Conservation (phyloP, 2,113 vertebrate species). For the Saccopteryx bilineata region DNA sequence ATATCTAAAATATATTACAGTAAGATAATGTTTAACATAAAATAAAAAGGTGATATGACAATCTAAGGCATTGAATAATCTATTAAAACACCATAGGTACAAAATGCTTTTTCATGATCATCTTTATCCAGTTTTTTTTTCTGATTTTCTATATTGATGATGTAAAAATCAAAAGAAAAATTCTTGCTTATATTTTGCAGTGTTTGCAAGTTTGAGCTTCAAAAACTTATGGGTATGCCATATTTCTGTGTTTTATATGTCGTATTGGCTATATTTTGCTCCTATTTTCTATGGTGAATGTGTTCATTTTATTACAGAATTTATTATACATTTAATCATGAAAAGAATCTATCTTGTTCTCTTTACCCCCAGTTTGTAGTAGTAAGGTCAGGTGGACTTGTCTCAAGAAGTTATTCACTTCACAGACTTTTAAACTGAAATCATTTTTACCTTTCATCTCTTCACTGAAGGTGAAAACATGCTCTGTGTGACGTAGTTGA, state of each 20-base stretch:
- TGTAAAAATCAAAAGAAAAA: background rate
- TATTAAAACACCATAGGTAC: background rate
- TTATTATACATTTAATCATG: background rate
- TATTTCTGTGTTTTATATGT: background rate
- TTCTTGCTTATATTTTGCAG: background rate
- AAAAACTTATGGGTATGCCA: background rate
- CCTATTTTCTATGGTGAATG: background rate
- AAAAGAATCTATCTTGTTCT: background rate
- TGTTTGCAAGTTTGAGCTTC: background rate
- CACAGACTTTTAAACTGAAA: background rate
- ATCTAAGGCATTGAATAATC: background rate
- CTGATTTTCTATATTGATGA: background rate
- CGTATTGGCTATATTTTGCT: background rate
- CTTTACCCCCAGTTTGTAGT: background rate
- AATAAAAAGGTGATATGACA: background rate
- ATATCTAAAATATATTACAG: background rate
- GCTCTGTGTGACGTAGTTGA: background rate
- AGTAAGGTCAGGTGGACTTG: background rate
- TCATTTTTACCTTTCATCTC: background rate
- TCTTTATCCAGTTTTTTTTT: background rate
- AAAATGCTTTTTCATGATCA: background rate
- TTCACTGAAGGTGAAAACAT: slow-evolving; percentile 14
- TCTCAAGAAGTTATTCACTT: background rate
- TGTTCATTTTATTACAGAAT: background rate
- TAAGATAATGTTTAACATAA: background rate